Conservation (phyloP, 2,113 vertebrate species). For the Tor tambroides region DNA sequence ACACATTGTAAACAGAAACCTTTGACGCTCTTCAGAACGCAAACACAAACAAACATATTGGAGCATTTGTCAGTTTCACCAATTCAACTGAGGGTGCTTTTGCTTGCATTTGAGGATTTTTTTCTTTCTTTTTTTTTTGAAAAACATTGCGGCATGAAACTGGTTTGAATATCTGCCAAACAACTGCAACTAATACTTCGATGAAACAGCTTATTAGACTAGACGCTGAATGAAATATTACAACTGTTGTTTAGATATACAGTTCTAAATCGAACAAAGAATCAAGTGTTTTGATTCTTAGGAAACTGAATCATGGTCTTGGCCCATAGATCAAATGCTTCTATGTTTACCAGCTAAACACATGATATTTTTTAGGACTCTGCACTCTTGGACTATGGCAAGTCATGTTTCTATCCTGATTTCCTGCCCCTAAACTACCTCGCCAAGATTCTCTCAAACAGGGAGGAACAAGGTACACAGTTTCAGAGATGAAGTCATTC, state of each 20-base stretch:
- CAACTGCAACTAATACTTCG: neutral
- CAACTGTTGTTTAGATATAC: neutral
- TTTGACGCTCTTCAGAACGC: neutral
- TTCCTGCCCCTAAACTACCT: constrained; percentile 93
- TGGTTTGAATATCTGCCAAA: constrained; percentile 13
- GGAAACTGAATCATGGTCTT: neutral
- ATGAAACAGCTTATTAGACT: neutral
- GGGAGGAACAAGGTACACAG: constrained; percentile 82
- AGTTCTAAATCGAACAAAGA: neutral
- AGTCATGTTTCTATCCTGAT: constrained; percentile 71
- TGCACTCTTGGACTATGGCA: constrained; percentile 70
- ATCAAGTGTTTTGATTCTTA: neutral
- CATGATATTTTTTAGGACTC: constrained; percentile 72
- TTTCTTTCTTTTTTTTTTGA: neutral
- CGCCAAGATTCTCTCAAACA: constrained; percentile 79
- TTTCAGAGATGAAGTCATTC: neutral
- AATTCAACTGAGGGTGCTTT: neutral
- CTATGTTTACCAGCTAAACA: constrained; percentile 17
- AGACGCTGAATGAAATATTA: neutral
- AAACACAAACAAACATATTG: too few species aligned
- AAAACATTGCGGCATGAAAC: neutral
- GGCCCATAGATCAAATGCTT: neutral
- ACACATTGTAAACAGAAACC: neutral
- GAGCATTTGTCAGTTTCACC: neutral
- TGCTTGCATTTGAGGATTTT: too few species aligned